A percentile compares a stretch with the other conserved stretches of the same genome.
Evolutionary conservation across 2,888 invertebrate genomes (phyloP).

Genomic region (Bimastos eiseni): DNA sequence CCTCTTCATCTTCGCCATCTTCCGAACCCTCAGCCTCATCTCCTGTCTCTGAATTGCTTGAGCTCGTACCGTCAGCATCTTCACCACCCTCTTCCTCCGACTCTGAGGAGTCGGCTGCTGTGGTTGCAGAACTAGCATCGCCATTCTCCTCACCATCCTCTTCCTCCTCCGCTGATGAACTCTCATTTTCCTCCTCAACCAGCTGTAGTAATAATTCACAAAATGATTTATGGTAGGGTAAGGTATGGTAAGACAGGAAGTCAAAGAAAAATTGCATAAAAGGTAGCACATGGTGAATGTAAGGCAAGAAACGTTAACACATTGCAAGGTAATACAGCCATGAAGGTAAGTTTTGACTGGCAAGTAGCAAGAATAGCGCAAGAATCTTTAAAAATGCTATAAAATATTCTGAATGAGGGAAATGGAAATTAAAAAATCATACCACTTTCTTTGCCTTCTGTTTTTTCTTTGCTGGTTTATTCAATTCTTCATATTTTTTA

Average conservation of each 20-base stretch:
- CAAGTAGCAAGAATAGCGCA: not conserved
- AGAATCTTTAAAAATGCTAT: not conserved
- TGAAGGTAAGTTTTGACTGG: not conserved
- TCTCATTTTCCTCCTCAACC: constrained; percentile 22
- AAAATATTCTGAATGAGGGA: not conserved
- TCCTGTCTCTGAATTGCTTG: not conserved
- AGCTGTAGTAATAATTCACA: not conserved
- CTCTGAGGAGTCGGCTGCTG: constrained; percentile 16
- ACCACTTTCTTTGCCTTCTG: constrained; percentile 22
- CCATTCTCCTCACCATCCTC: constrained; percentile 28
- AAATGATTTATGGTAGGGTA: not conserved
- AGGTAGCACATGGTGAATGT: not conserved
- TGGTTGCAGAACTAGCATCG: constrained; percentile 9
- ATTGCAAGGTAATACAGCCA: not conserved
- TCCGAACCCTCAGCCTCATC: constrained; percentile 27
- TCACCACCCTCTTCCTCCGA: not conserved
- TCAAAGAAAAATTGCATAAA: not conserved
- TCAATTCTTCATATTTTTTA: constrained; percentile 37
- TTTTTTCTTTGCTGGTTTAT: constrained; percentile 30
- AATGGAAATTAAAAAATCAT: not conserved
- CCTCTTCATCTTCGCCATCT: constrained; percentile 26
- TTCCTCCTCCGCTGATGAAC: constrained; percentile 6
- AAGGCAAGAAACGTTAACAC: not conserved
- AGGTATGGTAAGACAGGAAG: not conserved
- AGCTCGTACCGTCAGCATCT: not conserved